Conservation (phyloP, 92 coral and sea anemone genomes). For the Bergia sp. region DNA sequence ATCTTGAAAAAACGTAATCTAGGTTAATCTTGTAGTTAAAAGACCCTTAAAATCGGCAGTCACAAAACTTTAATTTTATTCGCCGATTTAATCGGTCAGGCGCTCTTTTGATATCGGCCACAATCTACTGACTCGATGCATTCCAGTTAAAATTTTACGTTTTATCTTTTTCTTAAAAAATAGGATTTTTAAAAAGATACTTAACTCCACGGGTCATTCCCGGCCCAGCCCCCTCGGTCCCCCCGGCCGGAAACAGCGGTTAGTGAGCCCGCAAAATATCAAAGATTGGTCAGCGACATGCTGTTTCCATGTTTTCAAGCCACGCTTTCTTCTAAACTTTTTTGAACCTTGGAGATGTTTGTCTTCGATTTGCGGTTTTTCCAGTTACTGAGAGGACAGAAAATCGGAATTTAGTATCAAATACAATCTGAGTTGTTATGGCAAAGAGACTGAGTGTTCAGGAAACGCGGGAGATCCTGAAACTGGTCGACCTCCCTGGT, state of each 20-base stretch:
- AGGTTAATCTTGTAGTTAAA: too few relatives aligned
- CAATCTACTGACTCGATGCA: too few relatives aligned
- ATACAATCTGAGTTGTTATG: background rate
- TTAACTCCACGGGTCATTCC: too few relatives aligned
- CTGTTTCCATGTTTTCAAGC: slow-evolving; percentile 16
- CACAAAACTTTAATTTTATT: too few relatives aligned
- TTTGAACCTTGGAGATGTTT: background rate
- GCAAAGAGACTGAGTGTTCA: slow-evolving; percentile 7
- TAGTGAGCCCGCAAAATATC: background rate
- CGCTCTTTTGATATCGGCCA: too few relatives aligned
- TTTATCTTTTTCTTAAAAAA: too few relatives aligned
- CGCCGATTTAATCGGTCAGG: too few relatives aligned
- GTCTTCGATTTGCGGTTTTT: background rate
- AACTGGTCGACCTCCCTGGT: slow-evolving; percentile 18
- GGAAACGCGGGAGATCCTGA: slow-evolving; percentile 35
- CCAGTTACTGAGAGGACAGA: background rate
- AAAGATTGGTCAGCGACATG: background rate
- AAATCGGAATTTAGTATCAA: background rate
- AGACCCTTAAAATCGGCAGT: too few relatives aligned
- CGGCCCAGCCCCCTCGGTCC: too few relatives aligned
- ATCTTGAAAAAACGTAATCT: too few relatives aligned
- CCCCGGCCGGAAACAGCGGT: background rate
- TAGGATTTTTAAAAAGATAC: too few relatives aligned
- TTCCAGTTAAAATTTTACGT: too few relatives aligned
- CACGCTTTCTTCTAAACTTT: background rate